phyloP scores from a whole-genome alignment of 2,888 invertebrate species.

The Cabera pusaria region DNA sequence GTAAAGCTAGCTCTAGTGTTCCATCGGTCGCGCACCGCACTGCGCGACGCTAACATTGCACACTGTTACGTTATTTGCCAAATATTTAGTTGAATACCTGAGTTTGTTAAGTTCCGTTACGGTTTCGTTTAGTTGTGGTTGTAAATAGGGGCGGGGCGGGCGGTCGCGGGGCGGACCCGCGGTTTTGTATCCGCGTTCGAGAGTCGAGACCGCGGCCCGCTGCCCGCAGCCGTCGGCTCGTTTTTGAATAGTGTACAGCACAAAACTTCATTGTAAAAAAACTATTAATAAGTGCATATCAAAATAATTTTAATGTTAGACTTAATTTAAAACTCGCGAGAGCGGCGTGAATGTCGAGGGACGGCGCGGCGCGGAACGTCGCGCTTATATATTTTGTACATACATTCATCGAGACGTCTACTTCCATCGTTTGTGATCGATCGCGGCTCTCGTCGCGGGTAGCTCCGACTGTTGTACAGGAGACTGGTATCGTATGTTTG shows the following conservation, averaged over 20 bases:
- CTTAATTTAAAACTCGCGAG: conserved; percentile 62
- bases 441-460: no score
- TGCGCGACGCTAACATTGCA: conserved; percentile 50
- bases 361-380: conserved; percentile 35
- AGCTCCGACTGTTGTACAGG: conserved; percentile 11
- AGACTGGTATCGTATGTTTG: conserved; percentile 1
- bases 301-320: conserved; percentile 76
- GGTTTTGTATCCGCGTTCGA: conserved; percentile 42
- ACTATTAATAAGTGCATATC: conserved; percentile 79
- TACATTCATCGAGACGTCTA: conserved; percentile 22
- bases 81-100: conserved; percentile 68
- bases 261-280: conserved; percentile 77
- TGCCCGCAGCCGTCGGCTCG: conserved; percentile 42
- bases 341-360: conserved; percentile 40
- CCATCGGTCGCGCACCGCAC: conserved; percentile 51
- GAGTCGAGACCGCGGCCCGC: conserved; percentile 47
- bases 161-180: conserved; percentile 48
- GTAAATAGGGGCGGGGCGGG: conserved; percentile 60
- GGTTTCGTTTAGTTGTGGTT: conserved; percentile 60
- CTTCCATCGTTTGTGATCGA: conserved; percentile 21
- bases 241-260: conserved; percentile 72
- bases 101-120: conserved; percentile 55
- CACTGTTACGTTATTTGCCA: conserved; percentile 68
- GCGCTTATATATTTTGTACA: conserved; percentile 26
- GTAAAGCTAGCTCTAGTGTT: conserved; percentile 79